phyloP scores from a whole-genome alignment of 2,113 vertebrate species.

The Planiliza haematocheilus region DNA sequence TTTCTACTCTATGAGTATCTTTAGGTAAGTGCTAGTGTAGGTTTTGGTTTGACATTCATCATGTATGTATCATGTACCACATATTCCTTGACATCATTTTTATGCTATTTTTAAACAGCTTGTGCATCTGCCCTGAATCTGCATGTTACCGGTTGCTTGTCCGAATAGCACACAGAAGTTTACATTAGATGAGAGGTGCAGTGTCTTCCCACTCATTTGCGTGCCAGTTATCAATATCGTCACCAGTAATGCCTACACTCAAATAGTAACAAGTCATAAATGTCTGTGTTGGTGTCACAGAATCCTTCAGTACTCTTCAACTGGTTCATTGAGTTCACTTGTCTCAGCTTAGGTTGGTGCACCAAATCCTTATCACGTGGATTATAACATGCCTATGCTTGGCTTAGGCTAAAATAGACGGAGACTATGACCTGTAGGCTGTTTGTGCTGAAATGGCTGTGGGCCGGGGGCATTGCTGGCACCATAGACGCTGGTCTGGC shows the following conservation, averaged over 20 bases:
- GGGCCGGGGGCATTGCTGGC: conserved; percentile 49
- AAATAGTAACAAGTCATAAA: neutral
- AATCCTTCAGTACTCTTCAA: neutral
- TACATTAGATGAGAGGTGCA: conserved; percentile 20
- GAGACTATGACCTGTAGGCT: conserved; percentile 60
- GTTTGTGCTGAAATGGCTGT: conserved; percentile 48
- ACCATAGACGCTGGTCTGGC: conserved; percentile 70
- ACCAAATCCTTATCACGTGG: conserved; percentile 68
- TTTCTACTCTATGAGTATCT: conserved; percentile 1
- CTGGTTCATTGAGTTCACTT: conserved; percentile 61
- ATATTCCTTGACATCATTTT: too few relatives aligned
- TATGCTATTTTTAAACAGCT: too few relatives aligned
- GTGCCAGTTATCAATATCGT: conserved; percentile 14
- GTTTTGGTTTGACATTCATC: conserved; percentile 1
- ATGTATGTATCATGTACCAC: too few relatives aligned
- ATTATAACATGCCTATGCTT: conserved; percentile 74
- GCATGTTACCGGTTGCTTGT: conserved; percentile 14
- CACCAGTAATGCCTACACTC: neutral
- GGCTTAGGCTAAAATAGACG: conserved; percentile 66
- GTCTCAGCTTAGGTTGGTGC: conserved; percentile 49
- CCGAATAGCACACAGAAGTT: neutral
- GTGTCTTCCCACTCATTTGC: neutral
- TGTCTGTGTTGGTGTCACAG: neutral
- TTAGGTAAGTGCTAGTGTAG: neutral
- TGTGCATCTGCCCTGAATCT: too few relatives aligned